A percentile compares a stretch with the other conserved stretches of the same genome.
Evolutionary conservation across 2,888 invertebrate genomes (phyloP).

Genomic region (Drosophila mimetica): DNA sequence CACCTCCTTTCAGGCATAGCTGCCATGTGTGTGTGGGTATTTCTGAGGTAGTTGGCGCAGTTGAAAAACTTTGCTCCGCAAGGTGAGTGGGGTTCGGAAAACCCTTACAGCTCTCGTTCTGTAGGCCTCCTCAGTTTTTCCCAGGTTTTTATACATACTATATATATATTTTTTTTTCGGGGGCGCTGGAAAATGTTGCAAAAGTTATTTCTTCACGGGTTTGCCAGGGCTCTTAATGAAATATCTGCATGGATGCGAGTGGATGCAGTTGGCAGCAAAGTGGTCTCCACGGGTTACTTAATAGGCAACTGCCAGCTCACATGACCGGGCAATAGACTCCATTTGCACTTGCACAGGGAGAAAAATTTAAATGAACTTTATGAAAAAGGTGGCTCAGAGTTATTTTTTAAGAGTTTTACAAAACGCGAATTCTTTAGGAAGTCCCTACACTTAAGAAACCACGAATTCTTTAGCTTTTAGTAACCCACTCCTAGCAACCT

Average conservation of each 20-base stretch:
- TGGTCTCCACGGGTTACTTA: slow-evolving; percentile 53
- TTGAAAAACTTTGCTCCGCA: slow-evolving; percentile 63
- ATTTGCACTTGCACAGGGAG: background rate
- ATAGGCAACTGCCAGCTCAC: slow-evolving; percentile 34
- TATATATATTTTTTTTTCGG: slow-evolving; percentile 44
- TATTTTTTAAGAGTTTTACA: background rate
- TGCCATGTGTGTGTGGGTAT: slow-evolving; percentile 42
- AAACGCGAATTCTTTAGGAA: background rate
- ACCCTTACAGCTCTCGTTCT: slow-evolving; percentile 56
- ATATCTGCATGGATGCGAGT: slow-evolving; percentile 40
- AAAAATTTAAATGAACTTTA: background rate
- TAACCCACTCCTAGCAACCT: no score
- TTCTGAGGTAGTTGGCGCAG: slow-evolving; percentile 61
- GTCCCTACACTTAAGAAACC: no score
- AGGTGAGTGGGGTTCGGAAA: slow-evolving; percentile 31
- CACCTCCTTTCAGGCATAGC: slow-evolving; percentile 58
- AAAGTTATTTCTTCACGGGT: slow-evolving; percentile 76
- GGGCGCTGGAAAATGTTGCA: slow-evolving; percentile 64
- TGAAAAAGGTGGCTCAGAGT: background rate
- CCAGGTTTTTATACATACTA: background rate
- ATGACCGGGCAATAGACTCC: slow-evolving; percentile 28
- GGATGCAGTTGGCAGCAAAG: slow-evolving; percentile 43
- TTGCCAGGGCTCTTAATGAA: slow-evolving; percentile 67
- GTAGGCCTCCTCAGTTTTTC: slow-evolving; percentile 50
- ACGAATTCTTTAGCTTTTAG: no score